phyloP scores from a whole-genome alignment of 1,140 invertebrate species.

The Hesperophylax magnus region DNA sequence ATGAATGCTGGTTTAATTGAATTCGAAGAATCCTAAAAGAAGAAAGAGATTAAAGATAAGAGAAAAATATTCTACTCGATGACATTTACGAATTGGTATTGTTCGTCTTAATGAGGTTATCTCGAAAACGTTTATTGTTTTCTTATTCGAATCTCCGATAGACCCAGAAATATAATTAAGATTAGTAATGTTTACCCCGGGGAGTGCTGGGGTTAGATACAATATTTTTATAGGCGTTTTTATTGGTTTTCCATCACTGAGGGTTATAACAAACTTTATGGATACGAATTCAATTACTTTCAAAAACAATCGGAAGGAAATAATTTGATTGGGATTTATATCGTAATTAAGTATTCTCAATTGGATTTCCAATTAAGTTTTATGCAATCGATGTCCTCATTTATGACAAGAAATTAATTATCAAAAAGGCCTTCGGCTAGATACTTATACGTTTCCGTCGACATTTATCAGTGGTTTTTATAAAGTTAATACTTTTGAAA shows the following conservation, averaged over 20 bases:
- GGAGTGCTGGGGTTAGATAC: not conserved
- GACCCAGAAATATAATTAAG: conserved; percentile 26
- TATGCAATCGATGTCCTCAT: no score
- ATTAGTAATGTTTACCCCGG: conserved; percentile 22
- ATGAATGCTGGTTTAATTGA: not conserved
- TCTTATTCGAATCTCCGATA: conserved; percentile 3
- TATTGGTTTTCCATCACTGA: conserved; percentile 5
- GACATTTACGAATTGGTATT: conserved; percentile 37
- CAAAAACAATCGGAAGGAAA: not conserved
- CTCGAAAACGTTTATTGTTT: conserved; percentile 32
- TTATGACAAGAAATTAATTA: no score
- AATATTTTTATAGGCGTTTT: conserved; percentile 20
- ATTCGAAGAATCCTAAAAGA: not conserved
- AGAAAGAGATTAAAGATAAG: not conserved
- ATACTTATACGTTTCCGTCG: no score
- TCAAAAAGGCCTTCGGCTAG: no score
- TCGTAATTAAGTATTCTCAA: no score
- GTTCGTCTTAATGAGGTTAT: conserved; percentile 31
- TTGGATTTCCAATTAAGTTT: no score
- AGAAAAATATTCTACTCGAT: not conserved
- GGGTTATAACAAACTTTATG: not conserved
- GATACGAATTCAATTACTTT: not conserved
- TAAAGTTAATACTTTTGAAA: no score
- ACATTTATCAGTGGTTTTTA: no score
- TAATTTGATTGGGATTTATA: not conserved